These are phyloP conservation scores for Notodonta dromedarius DNA, from an alignment of 2,888 invertebrate genomes.

Conservation along the genomic window DNA sequence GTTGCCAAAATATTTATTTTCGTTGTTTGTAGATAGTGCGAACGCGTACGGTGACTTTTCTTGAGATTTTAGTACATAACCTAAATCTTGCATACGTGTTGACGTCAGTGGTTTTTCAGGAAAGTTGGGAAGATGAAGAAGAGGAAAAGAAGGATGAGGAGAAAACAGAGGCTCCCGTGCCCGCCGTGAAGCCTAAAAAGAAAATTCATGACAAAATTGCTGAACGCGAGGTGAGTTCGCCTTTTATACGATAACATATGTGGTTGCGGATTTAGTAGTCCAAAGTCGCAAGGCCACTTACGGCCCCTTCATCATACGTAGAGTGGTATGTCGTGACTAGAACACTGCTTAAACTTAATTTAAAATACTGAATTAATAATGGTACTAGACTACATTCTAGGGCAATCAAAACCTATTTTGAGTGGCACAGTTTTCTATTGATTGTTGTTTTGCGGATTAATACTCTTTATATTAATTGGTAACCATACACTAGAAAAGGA, in stretches of 20 bases:
- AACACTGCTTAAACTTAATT: not conserved
- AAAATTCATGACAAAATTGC: constrained; percentile 91
- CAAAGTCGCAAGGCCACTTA: constrained; percentile 20
- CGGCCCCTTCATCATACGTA: not conserved
- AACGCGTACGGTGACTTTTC: constrained; percentile 27
- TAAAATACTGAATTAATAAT: not conserved
- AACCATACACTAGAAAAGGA: too few species aligned
- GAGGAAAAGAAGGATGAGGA: constrained; percentile 92
- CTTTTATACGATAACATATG: constrained; percentile 31
- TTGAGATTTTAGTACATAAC: constrained; percentile 58
- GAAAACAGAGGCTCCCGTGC: constrained; percentile 84
- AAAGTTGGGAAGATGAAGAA: constrained; percentile 97
- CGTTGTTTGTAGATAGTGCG: constrained; percentile 20
- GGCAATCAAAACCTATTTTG: too few species aligned
- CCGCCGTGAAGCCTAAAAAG: constrained; percentile 89
- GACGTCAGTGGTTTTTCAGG: constrained; percentile 85
- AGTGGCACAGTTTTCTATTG: too few species aligned
- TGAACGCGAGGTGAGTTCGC: constrained; percentile 90
- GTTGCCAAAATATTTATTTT: constrained; percentile 63
- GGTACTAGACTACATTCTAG: not conserved
- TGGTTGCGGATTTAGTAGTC: constrained; percentile 13
- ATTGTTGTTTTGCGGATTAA: too few species aligned
- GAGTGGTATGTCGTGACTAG: not conserved
- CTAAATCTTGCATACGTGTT: constrained; percentile 75
- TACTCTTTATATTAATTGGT: too few species aligned